Evolutionary conservation across 2,888 invertebrate species (phyloP), one percentile per base, ranked within the genome.

Genomic region (Tenthredo scrophulariae): DNA sequence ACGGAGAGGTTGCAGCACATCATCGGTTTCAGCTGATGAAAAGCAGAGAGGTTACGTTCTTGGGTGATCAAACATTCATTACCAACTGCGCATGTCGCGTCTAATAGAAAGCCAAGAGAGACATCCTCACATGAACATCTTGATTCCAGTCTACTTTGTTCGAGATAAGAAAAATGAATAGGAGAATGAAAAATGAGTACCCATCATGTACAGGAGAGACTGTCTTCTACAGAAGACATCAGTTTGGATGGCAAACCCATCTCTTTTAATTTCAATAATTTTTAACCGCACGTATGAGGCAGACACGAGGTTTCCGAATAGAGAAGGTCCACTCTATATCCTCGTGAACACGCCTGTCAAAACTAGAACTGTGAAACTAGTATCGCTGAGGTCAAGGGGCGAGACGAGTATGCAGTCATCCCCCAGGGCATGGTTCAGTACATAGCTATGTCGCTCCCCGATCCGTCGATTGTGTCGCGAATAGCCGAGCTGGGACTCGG

Each of bases 361-460:
- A 80, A 80, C 62, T 62, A 62, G 62, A 80, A 22, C 62, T 62
- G 80, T 80, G 58, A 80, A 80, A 80, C 80, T 62, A 62, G 58
- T 67, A 67, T 80, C 58, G 37, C 62, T 15, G 58, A 80, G 80
- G 80, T 80, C 80, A 80, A 80, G 80, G 80, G 77, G 77, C 40
- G 77, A 80, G 80, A 80, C 58, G 58, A 62, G 62, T 58, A 58
- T 80, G 62, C 58, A 80, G 58, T 15, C 22, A 80, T 40, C 62
- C 80, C 80, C 80, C 62, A 37, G 58, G 40, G 77, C 77, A 77
- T 33, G 37, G 58, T 58, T 80, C 62, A 18, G 80, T 58, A 80
- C 58, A 62, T 37, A 58, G 58, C 58, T n/a, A 80, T 50, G 80
- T 58, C 80, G 80, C 33, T 77, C 54, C 77, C 54, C 46, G 54